These are phyloP conservation scores for Hyperoodon ampullatus DNA, from an alignment of 2,113 vertebrate genomes.

Conservation along the genomic window DNA sequence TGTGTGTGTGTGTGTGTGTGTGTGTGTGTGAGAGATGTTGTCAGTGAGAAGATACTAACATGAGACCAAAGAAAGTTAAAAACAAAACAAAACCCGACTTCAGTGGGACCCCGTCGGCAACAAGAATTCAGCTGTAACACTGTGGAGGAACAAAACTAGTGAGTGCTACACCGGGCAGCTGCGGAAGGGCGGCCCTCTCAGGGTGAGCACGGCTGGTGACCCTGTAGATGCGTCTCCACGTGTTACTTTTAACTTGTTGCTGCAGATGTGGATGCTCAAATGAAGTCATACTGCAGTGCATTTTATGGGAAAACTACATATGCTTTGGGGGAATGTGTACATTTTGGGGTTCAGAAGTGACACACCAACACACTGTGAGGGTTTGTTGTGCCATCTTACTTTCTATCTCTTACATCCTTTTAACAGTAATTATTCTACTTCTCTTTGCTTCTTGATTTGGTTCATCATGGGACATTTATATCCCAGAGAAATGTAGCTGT, in stretches of 20 bases:
- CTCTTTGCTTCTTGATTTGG: conserved; percentile 34
- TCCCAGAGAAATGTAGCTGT: neutral
- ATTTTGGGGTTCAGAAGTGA: neutral
- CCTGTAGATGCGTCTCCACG: neutral
- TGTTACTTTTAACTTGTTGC: neutral
- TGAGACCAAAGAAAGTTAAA: neutral
- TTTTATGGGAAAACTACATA: neutral
- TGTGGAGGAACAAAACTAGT: neutral
- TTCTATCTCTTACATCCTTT: neutral
- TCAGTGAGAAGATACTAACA: neutral
- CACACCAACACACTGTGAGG: neutral
- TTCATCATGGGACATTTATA: neutral
- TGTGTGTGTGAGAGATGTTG: no score
- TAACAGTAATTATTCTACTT: neutral
- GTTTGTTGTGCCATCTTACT: neutral
- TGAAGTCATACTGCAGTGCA: neutral
- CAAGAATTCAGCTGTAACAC: neutral
- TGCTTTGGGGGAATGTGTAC: neutral
- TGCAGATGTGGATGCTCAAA: neutral
- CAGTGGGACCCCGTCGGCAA: neutral
- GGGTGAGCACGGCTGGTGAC: neutral
- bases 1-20: no score
- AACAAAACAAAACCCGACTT: neutral
- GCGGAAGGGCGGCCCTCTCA: fast-evolving
- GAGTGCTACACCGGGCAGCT: fast-evolving